Conservation (phyloP, 37 sponge, comb jelly and placozoan genomes). For the Geodia barretti region DNA sequence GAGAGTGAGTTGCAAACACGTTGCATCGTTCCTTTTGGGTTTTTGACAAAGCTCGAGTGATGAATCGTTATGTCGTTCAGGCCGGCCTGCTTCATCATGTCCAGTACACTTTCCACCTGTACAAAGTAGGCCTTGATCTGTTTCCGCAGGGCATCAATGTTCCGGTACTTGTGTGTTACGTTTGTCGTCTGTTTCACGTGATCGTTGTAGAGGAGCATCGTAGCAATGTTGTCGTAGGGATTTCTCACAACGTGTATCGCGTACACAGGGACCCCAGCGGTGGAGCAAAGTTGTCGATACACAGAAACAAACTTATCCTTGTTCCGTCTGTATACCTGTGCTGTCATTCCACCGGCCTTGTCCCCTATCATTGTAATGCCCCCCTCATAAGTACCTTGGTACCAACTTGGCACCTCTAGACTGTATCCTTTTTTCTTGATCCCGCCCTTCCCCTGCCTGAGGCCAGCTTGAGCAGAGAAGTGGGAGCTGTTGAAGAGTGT, state of each 20-base stretch:
- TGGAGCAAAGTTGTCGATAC: conserved; percentile 14
- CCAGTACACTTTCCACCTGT: conserved; percentile 34
- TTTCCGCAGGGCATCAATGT: background rate
- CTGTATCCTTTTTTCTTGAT: conserved; percentile 47
- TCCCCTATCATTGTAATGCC: conserved; percentile 39
- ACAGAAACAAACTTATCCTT: background rate
- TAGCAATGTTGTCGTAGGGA: conserved; percentile 75
- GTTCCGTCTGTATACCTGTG: conserved; percentile 28
- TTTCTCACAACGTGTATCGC: conserved; percentile 63
- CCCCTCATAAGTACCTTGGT: conserved; percentile 51
- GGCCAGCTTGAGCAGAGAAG: background rate
- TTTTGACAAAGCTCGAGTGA: conserved; percentile 29
- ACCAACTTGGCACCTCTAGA: conserved; percentile 21
- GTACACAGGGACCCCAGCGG: conserved; percentile 23
- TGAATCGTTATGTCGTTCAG: conserved; percentile 42
- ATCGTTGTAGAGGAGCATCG: conserved; percentile 51
- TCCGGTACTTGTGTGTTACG: background rate
- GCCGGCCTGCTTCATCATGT: conserved; percentile 40
- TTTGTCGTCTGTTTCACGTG: conserved; percentile 20
- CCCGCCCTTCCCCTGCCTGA: background rate
- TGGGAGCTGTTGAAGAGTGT: conserved; percentile 25
- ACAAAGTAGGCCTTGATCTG: conserved; percentile 43
- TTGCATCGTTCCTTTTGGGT: conserved; percentile 32
- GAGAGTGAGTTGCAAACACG: conserved; percentile 28
- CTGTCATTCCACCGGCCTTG: conserved; percentile 46